Evolutionary conservation across 2,888 invertebrate genomes (phyloP), one percentile per base, ranked within the genome.

Genomic region (Taphrorychus bicolor): DNA sequence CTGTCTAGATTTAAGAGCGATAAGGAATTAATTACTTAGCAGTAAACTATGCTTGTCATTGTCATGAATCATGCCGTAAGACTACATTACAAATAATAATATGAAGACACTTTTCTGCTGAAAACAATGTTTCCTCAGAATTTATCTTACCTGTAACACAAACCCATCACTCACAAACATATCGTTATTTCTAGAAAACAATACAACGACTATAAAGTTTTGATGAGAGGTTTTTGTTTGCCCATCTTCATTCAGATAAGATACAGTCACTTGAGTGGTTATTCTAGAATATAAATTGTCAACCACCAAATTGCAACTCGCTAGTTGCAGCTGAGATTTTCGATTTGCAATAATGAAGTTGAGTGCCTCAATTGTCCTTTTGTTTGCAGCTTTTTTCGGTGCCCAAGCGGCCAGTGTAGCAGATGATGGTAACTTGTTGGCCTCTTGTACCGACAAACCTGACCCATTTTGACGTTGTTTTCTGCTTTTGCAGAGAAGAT

Each of bases 401-500:
- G 49, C 40, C 17, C 23, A 59, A 24, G 59, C 59, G 11, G 24
- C 48, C 9, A 48, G 24, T 14, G 16, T 59, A 11, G 59, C 59
- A 1, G 23, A 23, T 7, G 24, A 23, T 49, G 59, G 59, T 59
- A 49, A 59, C n/a, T n/a, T n/a, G 24, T 51, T 19, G 14, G 32
- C 32, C 32, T 1, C 11, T 3, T 32, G 9, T 1, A 7, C 32
- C 32, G 11, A 9, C 2, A 32, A 11, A 2, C 9, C 32, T 32
- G 32, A 1, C 32, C 11, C 3, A 32, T 18, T 48, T 5, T 62
- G 11, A 61, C 16, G 45, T 56, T 56, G n/a, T 7, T n/a, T n/a
- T n/a, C n/a, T n/a, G n/a, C n/a, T n/a, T n/a, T n/a, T 70, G 24
- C 14, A 70, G 70, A 51, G 5, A 67, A 66, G 60, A 42, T 48